Evolutionary conservation across 2,113 vertebrate genomes (phyloP).

Genomic region (Beaufortia kweichowensis): DNA sequence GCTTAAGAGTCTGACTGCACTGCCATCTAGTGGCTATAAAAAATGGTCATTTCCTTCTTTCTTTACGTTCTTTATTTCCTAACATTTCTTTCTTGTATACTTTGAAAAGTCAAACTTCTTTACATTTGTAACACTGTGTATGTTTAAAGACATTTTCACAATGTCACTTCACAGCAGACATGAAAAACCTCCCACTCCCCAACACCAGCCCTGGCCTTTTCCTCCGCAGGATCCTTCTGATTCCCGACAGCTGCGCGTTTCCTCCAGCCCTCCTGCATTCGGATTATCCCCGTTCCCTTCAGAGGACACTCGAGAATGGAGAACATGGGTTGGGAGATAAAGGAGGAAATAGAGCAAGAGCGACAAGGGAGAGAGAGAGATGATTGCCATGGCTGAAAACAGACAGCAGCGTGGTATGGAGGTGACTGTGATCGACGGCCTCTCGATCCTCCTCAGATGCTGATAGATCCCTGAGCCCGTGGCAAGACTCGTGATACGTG

Average conservation of each 20-base stretch:
- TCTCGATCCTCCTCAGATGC: constrained; percentile 30
- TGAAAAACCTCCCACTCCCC: neutral
- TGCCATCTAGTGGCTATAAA: constrained; percentile 59
- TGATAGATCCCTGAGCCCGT: constrained; percentile 56
- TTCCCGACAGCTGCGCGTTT: constrained; percentile 11
- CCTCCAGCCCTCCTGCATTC: neutral
- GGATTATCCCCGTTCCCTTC: constrained; percentile 28
- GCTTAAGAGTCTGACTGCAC: constrained; percentile 48
- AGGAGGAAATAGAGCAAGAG: constrained; percentile 6
- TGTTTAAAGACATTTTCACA: neutral
- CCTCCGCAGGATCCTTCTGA: constrained; percentile 3
- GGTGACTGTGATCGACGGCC: constrained; percentile 15
- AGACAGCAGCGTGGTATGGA: constrained; percentile 6
- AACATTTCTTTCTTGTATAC: neutral
- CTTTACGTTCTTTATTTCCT: neutral
- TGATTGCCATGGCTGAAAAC: constrained; percentile 8
- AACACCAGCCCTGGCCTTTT: neutral
- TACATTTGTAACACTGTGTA: too few species aligned
- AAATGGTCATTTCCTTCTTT: too few species aligned
- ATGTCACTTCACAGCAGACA: neutral
- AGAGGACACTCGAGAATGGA: constrained; percentile 10
- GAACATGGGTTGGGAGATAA: constrained; percentile 19
- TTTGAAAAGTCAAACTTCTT: too few species aligned
- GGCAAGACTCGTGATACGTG: constrained; percentile 55
- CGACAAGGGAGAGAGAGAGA: constrained; percentile 6